Evolutionary conservation across 2,113 vertebrate genomes (phyloP).

Genomic region (Mastomys coucha): DNA sequence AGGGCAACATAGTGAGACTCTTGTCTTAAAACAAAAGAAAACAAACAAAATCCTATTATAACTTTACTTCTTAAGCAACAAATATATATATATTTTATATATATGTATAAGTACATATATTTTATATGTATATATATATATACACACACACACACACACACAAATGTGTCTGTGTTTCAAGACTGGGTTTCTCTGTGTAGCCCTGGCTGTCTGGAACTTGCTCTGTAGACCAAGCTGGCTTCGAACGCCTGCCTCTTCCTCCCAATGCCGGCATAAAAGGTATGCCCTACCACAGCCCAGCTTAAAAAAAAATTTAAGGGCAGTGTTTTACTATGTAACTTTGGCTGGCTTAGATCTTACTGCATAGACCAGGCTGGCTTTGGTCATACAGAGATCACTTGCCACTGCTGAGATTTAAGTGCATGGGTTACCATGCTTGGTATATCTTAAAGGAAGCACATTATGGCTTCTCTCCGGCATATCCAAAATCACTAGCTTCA

Average conservation of each 20-base stretch:
- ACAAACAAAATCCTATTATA: background rate
- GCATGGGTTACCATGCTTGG: background rate
- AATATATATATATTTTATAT: too few relatives aligned
- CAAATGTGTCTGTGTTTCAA: background rate
- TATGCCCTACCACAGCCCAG: background rate
- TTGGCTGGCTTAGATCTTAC: background rate
- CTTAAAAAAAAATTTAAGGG: background rate
- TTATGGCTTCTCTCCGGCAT: background rate
- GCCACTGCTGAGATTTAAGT: background rate
- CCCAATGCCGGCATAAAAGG: background rate
- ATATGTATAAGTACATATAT: too few relatives aligned
- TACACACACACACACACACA: too few relatives aligned
- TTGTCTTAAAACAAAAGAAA: background rate
- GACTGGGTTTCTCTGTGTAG: background rate
- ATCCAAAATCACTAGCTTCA: background rate
- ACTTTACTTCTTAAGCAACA: background rate
- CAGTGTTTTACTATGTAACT: background rate
- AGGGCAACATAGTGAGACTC: background rate
- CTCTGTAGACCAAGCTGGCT: background rate
- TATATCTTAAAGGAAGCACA: background rate
- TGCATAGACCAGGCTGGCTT: background rate
- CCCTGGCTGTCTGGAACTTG: background rate
- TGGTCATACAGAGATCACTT: background rate
- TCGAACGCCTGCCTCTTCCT: background rate
- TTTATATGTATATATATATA: too few relatives aligned